Percentiles rank a stretch among this genome's conserved stretches.
phyloP scores from a whole-genome alignment of 1,140 invertebrate species.

The Orchesella cincta region DNA sequence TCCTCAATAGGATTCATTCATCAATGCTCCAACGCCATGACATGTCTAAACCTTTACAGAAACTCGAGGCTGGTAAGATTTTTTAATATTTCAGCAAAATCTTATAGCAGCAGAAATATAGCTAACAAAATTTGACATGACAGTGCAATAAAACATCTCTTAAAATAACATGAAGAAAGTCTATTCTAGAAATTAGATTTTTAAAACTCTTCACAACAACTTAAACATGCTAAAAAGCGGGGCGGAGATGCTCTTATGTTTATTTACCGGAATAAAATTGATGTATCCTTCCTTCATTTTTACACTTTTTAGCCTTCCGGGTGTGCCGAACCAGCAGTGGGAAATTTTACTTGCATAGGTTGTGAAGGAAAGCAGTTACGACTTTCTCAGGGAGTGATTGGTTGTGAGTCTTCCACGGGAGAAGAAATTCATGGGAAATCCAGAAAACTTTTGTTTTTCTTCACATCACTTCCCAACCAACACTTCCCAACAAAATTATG shows the following conservation, averaged over 20 bases:
- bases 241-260: background rate
- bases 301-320: background rate
- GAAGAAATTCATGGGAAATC: slow-evolving; percentile 21
- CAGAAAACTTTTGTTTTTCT: slow-evolving; percentile 23
- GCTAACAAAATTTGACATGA: background rate
- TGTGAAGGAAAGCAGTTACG: slow-evolving; percentile 9
- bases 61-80: slow-evolving; percentile 26
- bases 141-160: background rate
- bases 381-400: slow-evolving; percentile 10
- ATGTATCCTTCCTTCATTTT: background rate
- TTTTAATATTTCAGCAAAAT: background rate
- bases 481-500: slow-evolving; percentile 12
- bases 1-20: slow-evolving; percentile 11
- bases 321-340: background rate
- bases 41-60: slow-evolving; percentile 26
- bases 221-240: background rate
- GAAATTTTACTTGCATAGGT: background rate
- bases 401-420: slow-evolving; percentile 2
- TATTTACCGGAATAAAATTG: background rate
- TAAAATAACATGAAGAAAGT: too few species aligned
- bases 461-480: slow-evolving; percentile 30
- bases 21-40: slow-evolving; percentile 31
- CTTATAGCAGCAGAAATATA: background rate
- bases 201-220: background rate
- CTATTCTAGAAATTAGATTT: too few species aligned